phyloP scores from a whole-genome alignment of 2,888 invertebrate species.

The Cataglyphis rosenhaueri region DNA sequence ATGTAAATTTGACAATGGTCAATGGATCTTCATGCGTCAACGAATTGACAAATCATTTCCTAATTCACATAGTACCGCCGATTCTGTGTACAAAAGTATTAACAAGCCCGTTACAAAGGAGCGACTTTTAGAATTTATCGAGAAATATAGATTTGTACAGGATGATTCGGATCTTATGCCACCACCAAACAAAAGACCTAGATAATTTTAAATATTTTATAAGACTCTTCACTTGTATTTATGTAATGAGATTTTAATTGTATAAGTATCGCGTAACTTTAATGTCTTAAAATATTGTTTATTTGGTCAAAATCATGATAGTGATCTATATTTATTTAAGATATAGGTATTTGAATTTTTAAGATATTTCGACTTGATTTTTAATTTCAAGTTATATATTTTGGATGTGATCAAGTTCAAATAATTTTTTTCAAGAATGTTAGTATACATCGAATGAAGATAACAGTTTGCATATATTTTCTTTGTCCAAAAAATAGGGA shows the following conservation, averaged over 20 bases:
- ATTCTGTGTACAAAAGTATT: conserved; percentile 95
- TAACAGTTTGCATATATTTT: not conserved
- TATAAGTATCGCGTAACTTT: not conserved
- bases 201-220: conserved; percentile 2
- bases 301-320: not conserved
- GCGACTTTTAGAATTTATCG: conserved; percentile 91
- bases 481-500: not conserved
- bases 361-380: not conserved
- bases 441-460: conserved; percentile 14
- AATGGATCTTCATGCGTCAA: conserved; percentile 98
- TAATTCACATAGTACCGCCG: conserved; percentile 94
- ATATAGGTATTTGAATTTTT: not conserved
- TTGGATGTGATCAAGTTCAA: not conserved
- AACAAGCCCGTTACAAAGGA: conserved; percentile 94
- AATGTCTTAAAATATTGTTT: not conserved
- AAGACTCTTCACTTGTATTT: not conserved
- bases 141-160: conserved; percentile 87
- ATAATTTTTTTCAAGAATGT: conserved; percentile 1
- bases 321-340: conserved; percentile 28
- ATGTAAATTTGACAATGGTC: conserved; percentile 92
- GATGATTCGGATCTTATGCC: conserved; percentile 91
- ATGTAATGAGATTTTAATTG: not conserved
- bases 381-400: not conserved
- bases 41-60: conserved; percentile 98
- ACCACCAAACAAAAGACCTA: conserved; percentile 87